Conservation (phyloP, 1,140 invertebrate species). For the Tetragonula clypearis region DNA sequence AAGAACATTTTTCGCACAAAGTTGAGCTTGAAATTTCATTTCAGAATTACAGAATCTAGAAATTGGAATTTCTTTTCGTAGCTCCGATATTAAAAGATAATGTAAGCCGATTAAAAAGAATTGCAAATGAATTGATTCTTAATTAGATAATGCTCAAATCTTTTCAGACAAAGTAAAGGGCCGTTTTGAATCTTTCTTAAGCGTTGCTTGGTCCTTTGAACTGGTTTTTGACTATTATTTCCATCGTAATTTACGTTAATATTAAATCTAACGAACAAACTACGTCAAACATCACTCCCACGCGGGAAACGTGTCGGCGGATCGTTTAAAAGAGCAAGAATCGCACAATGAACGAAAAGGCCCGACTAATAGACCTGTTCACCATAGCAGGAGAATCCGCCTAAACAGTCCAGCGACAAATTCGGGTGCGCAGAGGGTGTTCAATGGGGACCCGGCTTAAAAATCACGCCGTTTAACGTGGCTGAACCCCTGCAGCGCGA, state of each 20-base stretch:
- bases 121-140: no score
- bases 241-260: no score
- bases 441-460: slow-evolving; percentile 70
- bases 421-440: slow-evolving; percentile 49
- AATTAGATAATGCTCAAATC: neutral
- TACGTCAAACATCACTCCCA: neutral
- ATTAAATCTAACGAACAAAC: neutral
- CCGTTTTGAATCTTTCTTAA: neutral
- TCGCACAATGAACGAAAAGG: neutral
- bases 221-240: no score
- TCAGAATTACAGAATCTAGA: no score
- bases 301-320: neutral
- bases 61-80: no score
- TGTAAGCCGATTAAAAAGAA: no score
- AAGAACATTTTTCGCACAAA: no score
- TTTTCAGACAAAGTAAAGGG: neutral
- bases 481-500: slow-evolving; percentile 65
- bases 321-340: slow-evolving; percentile 35
- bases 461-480: slow-evolving; percentile 74
- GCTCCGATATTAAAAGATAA: no score
- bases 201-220: neutral
- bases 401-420: slow-evolving; percentile 20
- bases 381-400: slow-evolving; percentile 42
- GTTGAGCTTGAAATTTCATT: no score
- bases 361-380: slow-evolving; percentile 62